These are phyloP conservation scores for Vimba vimba DNA, from an alignment of 2,113 vertebrate species.

Conservation along the genomic window DNA sequence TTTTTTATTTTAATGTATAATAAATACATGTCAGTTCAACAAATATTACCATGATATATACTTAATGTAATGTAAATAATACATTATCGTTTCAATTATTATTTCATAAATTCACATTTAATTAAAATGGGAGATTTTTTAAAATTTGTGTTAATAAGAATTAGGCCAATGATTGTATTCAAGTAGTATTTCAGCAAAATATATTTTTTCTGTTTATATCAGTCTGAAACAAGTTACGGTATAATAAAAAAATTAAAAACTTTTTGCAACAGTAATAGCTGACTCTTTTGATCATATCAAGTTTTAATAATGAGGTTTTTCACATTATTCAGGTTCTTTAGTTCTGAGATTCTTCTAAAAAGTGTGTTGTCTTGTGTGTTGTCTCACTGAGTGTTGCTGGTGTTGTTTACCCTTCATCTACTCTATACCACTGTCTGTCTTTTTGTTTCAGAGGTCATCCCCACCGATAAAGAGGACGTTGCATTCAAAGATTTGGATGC, in stretches of 20 bases:
- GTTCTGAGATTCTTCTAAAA: background rate
- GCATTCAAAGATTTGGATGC: conserved; percentile 88
- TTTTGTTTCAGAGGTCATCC: conserved; percentile 79
- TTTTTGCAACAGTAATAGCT: too few relatives aligned
- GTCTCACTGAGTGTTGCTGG: background rate
- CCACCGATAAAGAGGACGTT: conserved; percentile 86
- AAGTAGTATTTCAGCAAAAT: too few relatives aligned
- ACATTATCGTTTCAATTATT: background rate
- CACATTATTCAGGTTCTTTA: background rate
- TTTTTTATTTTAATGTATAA: background rate
- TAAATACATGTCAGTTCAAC: background rate
- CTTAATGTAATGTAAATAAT: background rate
- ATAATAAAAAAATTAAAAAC: too few relatives aligned
- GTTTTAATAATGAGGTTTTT: background rate
- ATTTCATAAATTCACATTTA: background rate
- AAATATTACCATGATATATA: background rate
- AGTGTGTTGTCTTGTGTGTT: background rate
- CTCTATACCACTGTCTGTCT: background rate
- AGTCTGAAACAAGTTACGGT: too few relatives aligned
- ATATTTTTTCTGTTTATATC: too few relatives aligned
- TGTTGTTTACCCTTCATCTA: background rate
- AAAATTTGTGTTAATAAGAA: too few relatives aligned
- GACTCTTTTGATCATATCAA: too few relatives aligned
- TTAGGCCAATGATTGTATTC: too few relatives aligned
- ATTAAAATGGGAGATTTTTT: too few relatives aligned